These are phyloP conservation scores for Chiloscyllium plagiosum DNA, from an alignment of 2,113 vertebrate species.

Conservation along the genomic window DNA sequence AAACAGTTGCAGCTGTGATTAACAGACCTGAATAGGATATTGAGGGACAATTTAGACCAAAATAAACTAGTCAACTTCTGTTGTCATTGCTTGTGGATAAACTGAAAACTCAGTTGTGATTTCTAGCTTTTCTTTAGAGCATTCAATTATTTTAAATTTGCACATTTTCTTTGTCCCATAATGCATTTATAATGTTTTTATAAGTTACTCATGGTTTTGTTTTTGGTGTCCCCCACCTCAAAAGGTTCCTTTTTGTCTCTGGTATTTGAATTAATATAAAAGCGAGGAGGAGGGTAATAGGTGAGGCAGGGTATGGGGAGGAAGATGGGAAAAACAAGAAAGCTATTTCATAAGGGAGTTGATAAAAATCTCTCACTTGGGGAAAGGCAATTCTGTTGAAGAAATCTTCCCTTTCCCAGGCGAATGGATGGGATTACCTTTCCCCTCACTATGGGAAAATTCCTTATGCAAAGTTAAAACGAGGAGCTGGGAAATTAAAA, in stretches of 20 bases:
- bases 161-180: background rate
- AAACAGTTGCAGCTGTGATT: conserved; percentile 8
- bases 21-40: conserved; percentile 2
- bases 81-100: background rate
- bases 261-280: background rate
- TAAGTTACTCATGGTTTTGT: background rate
- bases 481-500: no score
- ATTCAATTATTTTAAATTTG: background rate
- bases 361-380: background rate
- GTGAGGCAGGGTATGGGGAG: background rate
- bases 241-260: background rate
- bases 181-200: background rate
- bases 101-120: background rate
- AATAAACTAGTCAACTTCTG: background rate
- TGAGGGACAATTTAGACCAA: background rate
- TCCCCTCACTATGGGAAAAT: background rate
- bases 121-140: background rate
- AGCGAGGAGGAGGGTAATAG: background rate
- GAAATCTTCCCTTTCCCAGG: background rate
- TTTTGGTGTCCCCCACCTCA: background rate
- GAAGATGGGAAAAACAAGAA: background rate
- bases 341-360: background rate
- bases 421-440: background rate
- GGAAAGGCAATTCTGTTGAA: background rate
- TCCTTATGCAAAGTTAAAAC: background rate